Evolutionary conservation across 2,113 vertebrate genomes (phyloP).

Genomic region (Pluvianellus socialis): DNA sequence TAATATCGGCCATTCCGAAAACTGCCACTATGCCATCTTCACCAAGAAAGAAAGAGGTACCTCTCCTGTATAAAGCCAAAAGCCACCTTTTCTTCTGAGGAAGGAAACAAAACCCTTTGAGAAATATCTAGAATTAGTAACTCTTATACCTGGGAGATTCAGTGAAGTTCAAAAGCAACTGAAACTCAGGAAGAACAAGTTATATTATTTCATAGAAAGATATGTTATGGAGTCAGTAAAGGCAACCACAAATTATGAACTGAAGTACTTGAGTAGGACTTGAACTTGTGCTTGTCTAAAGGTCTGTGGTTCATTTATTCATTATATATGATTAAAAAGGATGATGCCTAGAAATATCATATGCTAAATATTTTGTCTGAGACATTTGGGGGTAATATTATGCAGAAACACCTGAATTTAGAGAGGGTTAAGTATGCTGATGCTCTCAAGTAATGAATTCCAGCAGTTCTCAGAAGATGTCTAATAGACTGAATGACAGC

Average conservation of each 20-base stretch:
- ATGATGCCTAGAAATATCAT: neutral
- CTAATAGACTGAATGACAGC: neutral
- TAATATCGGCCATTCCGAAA: neutral
- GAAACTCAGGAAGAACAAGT: neutral
- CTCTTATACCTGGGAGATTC: neutral
- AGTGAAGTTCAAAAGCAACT: neutral
- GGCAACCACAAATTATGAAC: neutral
- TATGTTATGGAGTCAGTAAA: neutral
- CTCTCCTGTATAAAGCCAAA: neutral
- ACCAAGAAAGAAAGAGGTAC: neutral
- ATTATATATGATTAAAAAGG: neutral
- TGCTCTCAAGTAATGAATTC: neutral
- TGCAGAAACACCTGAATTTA: neutral
- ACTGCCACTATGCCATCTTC: neutral
- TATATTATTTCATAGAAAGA: neutral
- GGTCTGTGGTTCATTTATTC: neutral
- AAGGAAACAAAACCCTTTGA: neutral
- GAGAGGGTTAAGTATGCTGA: neutral
- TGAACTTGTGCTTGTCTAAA: neutral
- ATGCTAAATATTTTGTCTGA: neutral
- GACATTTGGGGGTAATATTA: neutral
- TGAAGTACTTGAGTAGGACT: neutral
- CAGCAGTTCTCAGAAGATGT: neutral
- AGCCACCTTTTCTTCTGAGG: neutral
- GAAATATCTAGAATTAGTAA: neutral